phyloP scores from a whole-genome alignment of 23 tunicate species.

The Clavelina lepadiformis region DNA sequence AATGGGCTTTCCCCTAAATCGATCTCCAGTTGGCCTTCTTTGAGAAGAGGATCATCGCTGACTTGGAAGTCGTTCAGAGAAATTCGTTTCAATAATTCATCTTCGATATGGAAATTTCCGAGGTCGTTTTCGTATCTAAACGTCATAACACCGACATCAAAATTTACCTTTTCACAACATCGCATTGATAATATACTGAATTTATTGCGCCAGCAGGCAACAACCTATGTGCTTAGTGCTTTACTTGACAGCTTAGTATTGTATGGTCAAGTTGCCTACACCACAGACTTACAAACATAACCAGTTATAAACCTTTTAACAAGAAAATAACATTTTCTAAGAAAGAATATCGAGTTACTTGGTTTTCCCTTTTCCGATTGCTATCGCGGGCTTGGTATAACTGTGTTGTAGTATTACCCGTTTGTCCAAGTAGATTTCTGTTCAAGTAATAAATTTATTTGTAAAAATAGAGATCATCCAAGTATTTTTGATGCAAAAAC shows the following conservation, averaged over 20 bases:
- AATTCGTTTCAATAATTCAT: neutral
- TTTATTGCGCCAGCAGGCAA: too few species aligned
- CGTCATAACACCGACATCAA: too few species aligned
- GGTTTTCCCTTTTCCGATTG: constrained; percentile 39
- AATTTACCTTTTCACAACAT: too few species aligned
- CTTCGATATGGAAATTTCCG: constrained; percentile 52
- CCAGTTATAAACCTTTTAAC: neutral
- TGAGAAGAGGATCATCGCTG: neutral
- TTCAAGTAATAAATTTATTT: too few species aligned
- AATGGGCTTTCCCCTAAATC: constrained; percentile 1
- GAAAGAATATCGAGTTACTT: constrained; percentile 1
- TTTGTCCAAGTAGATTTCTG: constrained; percentile 52
- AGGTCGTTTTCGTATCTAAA: constrained; percentile 29
- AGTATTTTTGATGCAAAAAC: too few species aligned
- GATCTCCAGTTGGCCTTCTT: neutral
- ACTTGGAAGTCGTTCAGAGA: constrained; percentile 1
- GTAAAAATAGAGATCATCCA: too few species aligned
- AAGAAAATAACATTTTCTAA: neutral
- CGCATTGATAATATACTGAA: neutral
- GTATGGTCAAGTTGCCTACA: neutral
- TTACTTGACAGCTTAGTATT: too few species aligned
- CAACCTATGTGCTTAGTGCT: too few species aligned
- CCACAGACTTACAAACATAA: neutral
- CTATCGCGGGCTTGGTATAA: constrained; percentile 22
- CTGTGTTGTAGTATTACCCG: constrained; percentile 27